Conservation (phyloP, 2,113 vertebrate genomes). For the human (Homo sapiens) region DNA sequence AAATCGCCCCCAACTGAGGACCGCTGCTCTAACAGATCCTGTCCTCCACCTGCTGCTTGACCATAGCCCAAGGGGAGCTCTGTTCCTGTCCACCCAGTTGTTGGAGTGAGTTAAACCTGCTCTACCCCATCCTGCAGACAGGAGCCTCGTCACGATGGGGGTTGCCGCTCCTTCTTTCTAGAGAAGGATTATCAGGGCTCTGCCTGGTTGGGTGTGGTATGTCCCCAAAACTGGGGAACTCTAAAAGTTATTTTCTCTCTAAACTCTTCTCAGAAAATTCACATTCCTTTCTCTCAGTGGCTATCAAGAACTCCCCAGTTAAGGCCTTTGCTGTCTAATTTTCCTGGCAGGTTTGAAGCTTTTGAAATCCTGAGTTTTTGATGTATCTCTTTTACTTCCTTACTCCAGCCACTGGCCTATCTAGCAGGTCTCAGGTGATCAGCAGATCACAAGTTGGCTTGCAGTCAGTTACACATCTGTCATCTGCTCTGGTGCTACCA, state of each 20-base stretch:
- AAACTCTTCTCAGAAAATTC: neutral
- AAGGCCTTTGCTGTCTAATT: neutral
- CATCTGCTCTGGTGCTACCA: neutral
- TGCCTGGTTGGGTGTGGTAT: rapidly evolving
- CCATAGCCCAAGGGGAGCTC: neutral
- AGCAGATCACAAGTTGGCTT: neutral
- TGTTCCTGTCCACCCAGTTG: neutral
- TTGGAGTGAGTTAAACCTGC: neutral
- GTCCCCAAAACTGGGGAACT: neutral
- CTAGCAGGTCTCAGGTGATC: neutral
- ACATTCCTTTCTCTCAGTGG: neutral
- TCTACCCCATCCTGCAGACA: neutral
- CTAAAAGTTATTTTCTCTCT: neutral
- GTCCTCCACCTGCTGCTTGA: neutral
- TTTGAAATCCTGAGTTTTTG: neutral
- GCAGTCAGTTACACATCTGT: neutral
- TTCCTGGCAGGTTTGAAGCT: neutral
- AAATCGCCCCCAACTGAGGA: neutral
- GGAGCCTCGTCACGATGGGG: neutral
- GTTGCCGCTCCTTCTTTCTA: neutral
- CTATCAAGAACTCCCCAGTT: neutral
- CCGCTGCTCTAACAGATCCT: rapidly evolving
- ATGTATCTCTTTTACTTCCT: neutral
- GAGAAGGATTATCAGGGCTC: neutral
- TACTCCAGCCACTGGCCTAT: neutral